Conservation (phyloP, 2,888 invertebrate species). For the Dromius quadrimaculatus region DNA sequence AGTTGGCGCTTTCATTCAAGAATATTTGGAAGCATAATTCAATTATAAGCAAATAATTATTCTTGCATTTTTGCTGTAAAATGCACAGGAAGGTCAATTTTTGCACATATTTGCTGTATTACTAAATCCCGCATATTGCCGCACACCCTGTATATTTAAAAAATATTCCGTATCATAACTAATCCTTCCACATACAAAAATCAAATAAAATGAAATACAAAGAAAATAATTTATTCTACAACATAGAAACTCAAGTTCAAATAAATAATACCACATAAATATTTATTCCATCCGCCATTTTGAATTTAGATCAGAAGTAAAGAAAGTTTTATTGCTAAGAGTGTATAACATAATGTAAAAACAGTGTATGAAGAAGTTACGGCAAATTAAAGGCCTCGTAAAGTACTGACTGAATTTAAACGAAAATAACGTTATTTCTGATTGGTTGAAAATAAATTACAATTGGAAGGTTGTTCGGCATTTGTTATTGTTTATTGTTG, state of each 20-base stretch:
- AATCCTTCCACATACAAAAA: too few species aligned
- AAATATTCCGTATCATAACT: too few species aligned
- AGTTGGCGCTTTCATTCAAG: too few species aligned
- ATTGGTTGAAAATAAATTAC: slow-evolving; percentile 5
- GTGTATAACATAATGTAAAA: slow-evolving; percentile 14
- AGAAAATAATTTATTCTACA: too few species aligned
- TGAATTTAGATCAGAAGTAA: slow-evolving; percentile 33
- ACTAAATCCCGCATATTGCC: too few species aligned
- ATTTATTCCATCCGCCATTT: slow-evolving; percentile 27
- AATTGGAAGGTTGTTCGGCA: slow-evolving; percentile 1
- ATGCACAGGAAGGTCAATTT: too few species aligned
- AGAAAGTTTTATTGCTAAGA: slow-evolving; percentile 22
- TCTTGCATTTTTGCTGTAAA: too few species aligned
- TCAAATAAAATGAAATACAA: too few species aligned
- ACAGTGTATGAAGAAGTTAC: slow-evolving; percentile 33
- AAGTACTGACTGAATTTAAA: slow-evolving; percentile 18
- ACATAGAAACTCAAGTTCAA: slow-evolving; percentile 19
- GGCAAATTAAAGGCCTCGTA: slow-evolving; percentile 24
- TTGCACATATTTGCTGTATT: too few species aligned
- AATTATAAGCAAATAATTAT: too few species aligned
- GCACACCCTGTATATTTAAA: too few species aligned
- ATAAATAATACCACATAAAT: slow-evolving; percentile 21
- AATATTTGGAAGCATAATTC: too few species aligned
- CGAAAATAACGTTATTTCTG: slow-evolving; percentile 2
- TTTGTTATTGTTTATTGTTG: background rate